Percentiles rank a stretch among this genome's conserved stretches.
Conservation (phyloP, 2,888 invertebrate species). For the Gymnocheta viridis region DNA sequence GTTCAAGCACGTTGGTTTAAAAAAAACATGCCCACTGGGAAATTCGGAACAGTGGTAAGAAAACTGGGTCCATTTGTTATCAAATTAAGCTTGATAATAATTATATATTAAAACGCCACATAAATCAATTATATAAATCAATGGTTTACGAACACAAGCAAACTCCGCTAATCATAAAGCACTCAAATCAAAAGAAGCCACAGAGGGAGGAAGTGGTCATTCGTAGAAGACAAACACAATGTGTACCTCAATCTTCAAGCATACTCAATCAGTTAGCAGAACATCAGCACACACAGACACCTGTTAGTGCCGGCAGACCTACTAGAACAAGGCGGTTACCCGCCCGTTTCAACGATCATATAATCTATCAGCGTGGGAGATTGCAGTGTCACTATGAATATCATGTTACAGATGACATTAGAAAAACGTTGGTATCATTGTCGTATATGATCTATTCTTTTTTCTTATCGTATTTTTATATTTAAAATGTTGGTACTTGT, state of each 20-base stretch:
- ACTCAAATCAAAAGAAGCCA: background rate
- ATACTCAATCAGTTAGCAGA: background rate
- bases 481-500: too few relatives aligned
- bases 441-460: too few relatives aligned
- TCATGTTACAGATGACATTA: too few relatives aligned
- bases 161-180: background rate
- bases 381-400: background rate
- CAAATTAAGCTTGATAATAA: constrained; percentile 17
- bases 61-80: constrained; percentile 18
- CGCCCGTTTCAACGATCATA: too few relatives aligned
- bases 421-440: too few relatives aligned
- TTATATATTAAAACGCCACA: constrained; percentile 9
- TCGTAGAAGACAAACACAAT: background rate
- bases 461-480: too few relatives aligned
- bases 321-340: too few relatives aligned
- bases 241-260: background rate
- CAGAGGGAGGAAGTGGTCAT: constrained; percentile 35
- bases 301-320: background rate
- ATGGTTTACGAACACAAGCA: background rate
- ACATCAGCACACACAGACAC: constrained; percentile 24
- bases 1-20: constrained; percentile 45
- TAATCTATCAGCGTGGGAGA: too few relatives aligned
- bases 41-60: constrained; percentile 16
- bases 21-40: constrained; percentile 11
- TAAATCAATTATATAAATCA: constrained; percentile 23